Base-by-base conservation (phyloP, 2,797 vertebrate genomes). In the Cetoscarus ocellatus region DNA sequence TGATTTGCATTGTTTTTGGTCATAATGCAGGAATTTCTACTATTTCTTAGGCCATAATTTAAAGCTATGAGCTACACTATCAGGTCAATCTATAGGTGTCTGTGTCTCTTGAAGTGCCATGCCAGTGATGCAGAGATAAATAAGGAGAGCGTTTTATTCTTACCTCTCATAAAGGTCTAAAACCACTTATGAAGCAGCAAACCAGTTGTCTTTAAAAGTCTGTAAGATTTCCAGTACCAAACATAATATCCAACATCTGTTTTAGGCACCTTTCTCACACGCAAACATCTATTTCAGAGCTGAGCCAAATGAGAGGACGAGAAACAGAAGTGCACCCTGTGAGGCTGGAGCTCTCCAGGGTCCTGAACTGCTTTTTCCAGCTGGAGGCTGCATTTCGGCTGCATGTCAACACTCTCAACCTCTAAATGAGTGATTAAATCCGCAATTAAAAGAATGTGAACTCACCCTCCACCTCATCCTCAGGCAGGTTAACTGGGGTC, bases 381-480 rank as follows among this genome's bases (percentile, higher is more conserved):
- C 34, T n/a, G 57, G 18, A 56, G 45, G 39, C 18, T 49, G 49
- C 39, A 19, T 76, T 44, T n/a, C 15, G 38, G 7, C 38, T 39
- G 38, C 1, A 18, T 48, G 10, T 2, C 8, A 61, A n/a, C 67
- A 47, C 39, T 67, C 19, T 40, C 45, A 27, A 52, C 17, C 40
- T 58, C 0, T 15, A 42, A 63, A 51, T 5, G 38, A 54, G 5
- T 7, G 10, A 49, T 18, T 15, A 19, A 52, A 47, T 18, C 42
- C 51, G 43, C 2, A 15, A 47, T 34, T 19, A 6, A 40, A 8
- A n/a, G 8, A 19, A 17, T 8, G 11, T 7, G 9, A 38, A 85
- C 97, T 96, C 87, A 98, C 97, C 97, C 93, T 98, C 97, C 89
- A 98, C 95, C 89, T 98, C 97, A 90, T 98, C 97, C 87, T 98